Evolutionary conservation across 64 coral and sea anemone species (phyloP), one percentile per base, ranked within the genome.

Genomic region (Pocillopora verrucosa): DNA sequence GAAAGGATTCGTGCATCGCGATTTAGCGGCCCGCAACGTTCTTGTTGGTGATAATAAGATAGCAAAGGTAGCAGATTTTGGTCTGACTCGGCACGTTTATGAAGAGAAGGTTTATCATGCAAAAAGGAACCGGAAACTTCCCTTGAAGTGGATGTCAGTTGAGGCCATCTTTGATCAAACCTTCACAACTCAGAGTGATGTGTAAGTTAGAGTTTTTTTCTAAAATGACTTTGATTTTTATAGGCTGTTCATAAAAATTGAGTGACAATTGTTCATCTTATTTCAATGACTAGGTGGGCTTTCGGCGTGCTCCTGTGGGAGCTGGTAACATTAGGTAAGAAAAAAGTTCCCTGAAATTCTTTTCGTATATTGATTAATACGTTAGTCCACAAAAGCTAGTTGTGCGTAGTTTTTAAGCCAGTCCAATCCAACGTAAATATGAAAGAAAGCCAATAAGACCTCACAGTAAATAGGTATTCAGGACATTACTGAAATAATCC

Each of bases 141-240:
- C 94, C 1, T 19, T 95, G n/a, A 95, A 95, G 36, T 95, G 94
- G 94, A 95, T 95, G 94, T 92, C 89, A 13, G 88, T 91, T 41
- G 94, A 95, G 84, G 94, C 94, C 65, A 95, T 95, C 13, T 95
- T 95, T 80, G 90, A 95, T 80, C 94, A 95, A 80, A 91, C 77
- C 0, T 95, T 95, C 59, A 95, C 94, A 64, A 37, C 38, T 1
- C 87, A 95, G 26, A 95, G 94, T 24, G 94, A 95, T 16, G 94
- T 92, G 94, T 95, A 68, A 95, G 94, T 91, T 75, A 41, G 22
- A 34, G 25, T 59, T 15, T 1, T 76, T 61, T n/a, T 30, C 19
- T 35, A 64, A 12, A 36, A 30, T 30, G 59, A 7, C 41, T 51
- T 51, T 51, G 3, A 3, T 3, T 7, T 51, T 51, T 51, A 3